Base-by-base conservation (phyloP, 2,888 invertebrate genomes). In the Pecten maximus region DNA sequence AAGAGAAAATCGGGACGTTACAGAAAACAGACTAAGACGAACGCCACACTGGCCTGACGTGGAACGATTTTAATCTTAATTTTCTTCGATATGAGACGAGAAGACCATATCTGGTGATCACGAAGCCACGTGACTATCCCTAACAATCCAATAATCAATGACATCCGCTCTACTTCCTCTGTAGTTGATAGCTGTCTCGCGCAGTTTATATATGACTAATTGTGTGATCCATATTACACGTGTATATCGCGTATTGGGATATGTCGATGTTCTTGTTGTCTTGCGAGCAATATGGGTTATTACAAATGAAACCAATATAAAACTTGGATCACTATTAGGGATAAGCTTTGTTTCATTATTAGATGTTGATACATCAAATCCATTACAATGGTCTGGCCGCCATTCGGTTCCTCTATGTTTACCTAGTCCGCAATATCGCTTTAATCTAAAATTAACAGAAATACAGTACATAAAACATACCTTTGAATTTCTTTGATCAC, bases 51-150 rank as follows among this genome's bases (percentile, higher is more conserved):
- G 35, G 74, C 28, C 74, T 19, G 35, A 28, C 35, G 28, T 35
- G 35, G 74, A 35, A 35, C 74, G 28, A 74, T 74, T 74, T 74
- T 74, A 74, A 74, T 74, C 74, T 74, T 74, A 74, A 74, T 74
- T 74, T 74, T 6, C 74, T 74, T 35, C 35, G 35, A 35, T 74
- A 28, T 74, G 74, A 74, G 74, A 74, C 74, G 74, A 35, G 74
- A 74, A 35, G 74, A 28, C 74, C 15, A 74, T 74, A 74, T 74
- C 74, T 74, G 28, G 74, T 74, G 35, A 74, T 74, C 74, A 28
- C 10, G 6, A 10, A 6, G 74, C 35, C 74, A 74, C 74, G 28
- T 74, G 74, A 74, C 35, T 10, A 74, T 74, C 74, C 35, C 35
- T 8, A 74, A 74, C 74, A 10, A 28, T 74, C 74, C 28, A 10